A percentile compares a stretch with the other conserved stretches of the same genome.
Conservation (phyloP, 2,113 vertebrate species). For the Psettodes erumei region DNA sequence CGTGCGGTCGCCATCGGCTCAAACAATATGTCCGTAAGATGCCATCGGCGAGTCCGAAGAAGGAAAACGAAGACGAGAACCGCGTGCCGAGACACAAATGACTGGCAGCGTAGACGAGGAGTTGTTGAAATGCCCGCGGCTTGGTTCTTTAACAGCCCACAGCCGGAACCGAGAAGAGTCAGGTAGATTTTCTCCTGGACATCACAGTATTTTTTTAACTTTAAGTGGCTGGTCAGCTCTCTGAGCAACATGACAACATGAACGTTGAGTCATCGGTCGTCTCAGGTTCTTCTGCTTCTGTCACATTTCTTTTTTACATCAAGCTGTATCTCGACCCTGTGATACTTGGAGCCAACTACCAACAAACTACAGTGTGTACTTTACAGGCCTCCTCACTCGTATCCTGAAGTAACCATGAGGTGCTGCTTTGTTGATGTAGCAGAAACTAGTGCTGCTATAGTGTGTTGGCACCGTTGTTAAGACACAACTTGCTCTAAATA, state of each 20-base stretch:
- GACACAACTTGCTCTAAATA: constrained; percentile 40
- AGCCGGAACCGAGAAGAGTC: no score
- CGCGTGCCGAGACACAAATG: background rate
- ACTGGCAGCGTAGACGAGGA: constrained; percentile 5
- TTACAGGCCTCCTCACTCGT: background rate
- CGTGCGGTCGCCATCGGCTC: constrained; percentile 3
- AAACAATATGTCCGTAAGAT: constrained; percentile 29
- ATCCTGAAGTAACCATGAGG: background rate
- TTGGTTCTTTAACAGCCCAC: no score
- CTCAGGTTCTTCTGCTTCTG: no score
- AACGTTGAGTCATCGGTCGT: no score
- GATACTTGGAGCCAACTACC: background rate
- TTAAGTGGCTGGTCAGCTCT: no score
- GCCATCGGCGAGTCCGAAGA: constrained; percentile 11
- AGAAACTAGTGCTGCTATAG: background rate
- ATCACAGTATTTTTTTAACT: no score
- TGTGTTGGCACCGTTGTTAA: background rate
- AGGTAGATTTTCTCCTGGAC: no score
- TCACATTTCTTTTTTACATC: no score
- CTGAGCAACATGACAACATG: no score
- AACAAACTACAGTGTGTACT: background rate
- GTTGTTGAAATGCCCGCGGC: background rate
- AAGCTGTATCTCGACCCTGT: background rate
- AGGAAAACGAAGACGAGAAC: background rate
- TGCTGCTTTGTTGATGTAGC: background rate